phyloP scores from a whole-genome alignment of 2,888 invertebrate genomes.

The Malthinus seriepunctatus region DNA sequence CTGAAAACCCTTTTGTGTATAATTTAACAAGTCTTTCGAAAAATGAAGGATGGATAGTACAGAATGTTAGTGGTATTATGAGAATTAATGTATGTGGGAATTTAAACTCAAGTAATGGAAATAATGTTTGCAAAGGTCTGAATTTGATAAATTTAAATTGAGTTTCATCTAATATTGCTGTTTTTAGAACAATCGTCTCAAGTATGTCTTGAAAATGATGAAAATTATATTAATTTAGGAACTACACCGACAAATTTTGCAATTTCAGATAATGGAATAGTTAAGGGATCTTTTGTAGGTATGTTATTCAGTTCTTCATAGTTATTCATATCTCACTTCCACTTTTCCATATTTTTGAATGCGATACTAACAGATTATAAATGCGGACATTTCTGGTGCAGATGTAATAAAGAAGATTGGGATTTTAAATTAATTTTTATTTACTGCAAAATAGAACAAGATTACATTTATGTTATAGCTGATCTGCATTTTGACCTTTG shows the following conservation, averaged over 20 bases:
- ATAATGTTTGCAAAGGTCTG: conserved; percentile 30
- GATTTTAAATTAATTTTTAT: too few species aligned
- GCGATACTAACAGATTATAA: too few species aligned
- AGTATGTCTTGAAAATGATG: conserved; percentile 29
- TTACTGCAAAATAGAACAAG: too few species aligned
- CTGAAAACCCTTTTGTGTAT: conserved; percentile 13
- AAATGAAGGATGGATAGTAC: conserved; percentile 22
- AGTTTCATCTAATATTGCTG: background rate
- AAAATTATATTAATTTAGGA: conserved; percentile 27
- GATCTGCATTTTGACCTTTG: too few species aligned
- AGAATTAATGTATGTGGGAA: conserved; percentile 38
- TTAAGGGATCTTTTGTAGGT: conserved; percentile 25
- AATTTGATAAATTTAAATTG: background rate
- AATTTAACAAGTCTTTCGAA: conserved; percentile 23
- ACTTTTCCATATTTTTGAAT: too few species aligned
- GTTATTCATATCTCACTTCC: too few species aligned
- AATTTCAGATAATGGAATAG: conserved; percentile 17
- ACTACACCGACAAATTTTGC: conserved; percentile 12
- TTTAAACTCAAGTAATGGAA: conserved; percentile 13
- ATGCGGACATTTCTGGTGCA: too few species aligned
- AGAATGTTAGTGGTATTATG: conserved; percentile 22
- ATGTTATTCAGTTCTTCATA: background rate
- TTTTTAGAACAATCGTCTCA: conserved; percentile 37
- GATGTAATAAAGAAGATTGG: too few species aligned
- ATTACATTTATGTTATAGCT: too few species aligned